Conservation (phyloP, 2,113 vertebrate genomes). For the Lophotis ruficrista region DNA sequence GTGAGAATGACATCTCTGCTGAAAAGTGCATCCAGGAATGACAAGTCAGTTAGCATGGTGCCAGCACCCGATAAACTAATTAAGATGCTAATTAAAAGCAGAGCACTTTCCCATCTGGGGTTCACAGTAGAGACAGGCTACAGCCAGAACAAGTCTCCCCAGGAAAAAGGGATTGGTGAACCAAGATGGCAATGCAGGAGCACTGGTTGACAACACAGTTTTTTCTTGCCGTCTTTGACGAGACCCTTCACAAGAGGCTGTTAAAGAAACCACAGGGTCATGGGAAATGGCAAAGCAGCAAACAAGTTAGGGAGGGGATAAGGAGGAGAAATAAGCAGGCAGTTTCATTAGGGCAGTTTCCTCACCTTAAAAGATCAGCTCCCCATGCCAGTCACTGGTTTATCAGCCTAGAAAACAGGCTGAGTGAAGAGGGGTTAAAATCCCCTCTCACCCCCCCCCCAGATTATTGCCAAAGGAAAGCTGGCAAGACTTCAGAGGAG, state of each 20-base stretch:
- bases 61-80: not conserved
- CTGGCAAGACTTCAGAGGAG: not conserved
- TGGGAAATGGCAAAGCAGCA: not conserved
- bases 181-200: not conserved
- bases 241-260: not conserved
- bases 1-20: not conserved
- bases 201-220: not conserved
- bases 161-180: not conserved
- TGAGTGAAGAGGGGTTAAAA: not conserved
- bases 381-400: not conserved
- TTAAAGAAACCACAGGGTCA: accelerated
- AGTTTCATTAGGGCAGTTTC: not conserved
- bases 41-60: not conserved
- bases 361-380: not conserved
- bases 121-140: not conserved
- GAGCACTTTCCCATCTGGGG: not conserved
- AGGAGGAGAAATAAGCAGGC: not conserved
- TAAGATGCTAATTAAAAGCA: conserved; percentile 41
- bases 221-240: not conserved
- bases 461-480: not conserved
- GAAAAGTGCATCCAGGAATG: not conserved
- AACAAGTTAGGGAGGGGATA: not conserved
- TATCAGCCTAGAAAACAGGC: not conserved
- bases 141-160: not conserved
- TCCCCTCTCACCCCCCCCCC: not conserved